Conservation (phyloP, 2,113 vertebrate species). For the Acrocephalus kingi region DNA sequence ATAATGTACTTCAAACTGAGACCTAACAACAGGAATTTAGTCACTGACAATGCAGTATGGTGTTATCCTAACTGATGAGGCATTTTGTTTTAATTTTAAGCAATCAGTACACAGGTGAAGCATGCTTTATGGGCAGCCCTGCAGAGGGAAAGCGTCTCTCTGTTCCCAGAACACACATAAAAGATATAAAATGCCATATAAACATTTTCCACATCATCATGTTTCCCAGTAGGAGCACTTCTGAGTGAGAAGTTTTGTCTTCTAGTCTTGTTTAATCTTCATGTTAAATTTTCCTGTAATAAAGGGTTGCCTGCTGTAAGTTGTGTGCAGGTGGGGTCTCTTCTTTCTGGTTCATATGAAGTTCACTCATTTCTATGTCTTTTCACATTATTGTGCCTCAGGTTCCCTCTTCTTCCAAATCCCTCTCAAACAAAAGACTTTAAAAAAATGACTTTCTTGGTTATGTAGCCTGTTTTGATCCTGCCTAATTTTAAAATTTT, state of each 20-base stretch:
- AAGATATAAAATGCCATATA: not conserved
- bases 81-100: conserved; percentile 44
- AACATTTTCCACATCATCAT: conserved; percentile 18
- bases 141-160: not conserved
- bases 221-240: conserved; percentile 16
- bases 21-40: conserved; percentile 36
- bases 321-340: not conserved
- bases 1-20: conserved; percentile 58
- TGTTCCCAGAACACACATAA: conserved; percentile 14
- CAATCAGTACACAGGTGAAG: not conserved
- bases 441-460: not conserved
- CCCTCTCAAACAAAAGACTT: not conserved
- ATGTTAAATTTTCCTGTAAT: not conserved
- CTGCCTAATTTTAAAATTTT: not conserved
- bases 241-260: not conserved
- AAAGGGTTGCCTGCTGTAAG: not conserved
- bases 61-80: conserved; percentile 9
- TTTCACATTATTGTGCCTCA: not conserved
- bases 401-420: not conserved
- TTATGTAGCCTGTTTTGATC: not conserved
- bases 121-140: not conserved
- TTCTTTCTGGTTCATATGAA: not conserved
- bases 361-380: not conserved
- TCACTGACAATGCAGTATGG: not conserved
- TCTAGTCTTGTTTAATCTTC: not conserved